A percentile compares a stretch with the other conserved stretches of the same genome.
Conservation (phyloP, 2,888 invertebrate species). For the Conus canariensis region DNA sequence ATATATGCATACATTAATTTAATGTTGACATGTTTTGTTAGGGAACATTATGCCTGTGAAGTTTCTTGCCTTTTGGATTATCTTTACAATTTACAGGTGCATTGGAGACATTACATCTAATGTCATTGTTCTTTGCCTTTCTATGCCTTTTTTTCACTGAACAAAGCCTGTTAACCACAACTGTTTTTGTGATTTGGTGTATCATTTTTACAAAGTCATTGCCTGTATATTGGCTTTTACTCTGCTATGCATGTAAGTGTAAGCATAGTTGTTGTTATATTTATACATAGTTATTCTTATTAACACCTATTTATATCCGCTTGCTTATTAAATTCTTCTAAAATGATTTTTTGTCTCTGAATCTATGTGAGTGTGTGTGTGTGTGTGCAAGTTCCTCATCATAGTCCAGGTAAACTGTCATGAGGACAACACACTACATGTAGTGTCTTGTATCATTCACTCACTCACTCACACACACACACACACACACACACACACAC, state of each 20-base stretch:
- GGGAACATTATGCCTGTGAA: not conserved
- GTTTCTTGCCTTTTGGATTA: not conserved
- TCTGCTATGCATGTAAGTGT: not conserved
- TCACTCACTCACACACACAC: too few relatives aligned
- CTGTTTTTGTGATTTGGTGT: not conserved
- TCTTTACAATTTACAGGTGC: not conserved
- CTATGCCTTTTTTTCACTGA: not conserved
- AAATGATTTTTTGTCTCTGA: not conserved
- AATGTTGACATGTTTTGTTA: not conserved
- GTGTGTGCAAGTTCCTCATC: not conserved
- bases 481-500: too few relatives aligned
- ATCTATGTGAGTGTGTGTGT: not conserved
- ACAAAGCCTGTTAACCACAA: not conserved
- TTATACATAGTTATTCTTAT: not conserved
- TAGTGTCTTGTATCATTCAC: too few relatives aligned
- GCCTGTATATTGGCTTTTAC: not conserved
- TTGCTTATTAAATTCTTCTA: not conserved
- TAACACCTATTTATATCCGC: not conserved
- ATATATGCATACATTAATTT: not conserved
- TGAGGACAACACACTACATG: too few relatives aligned
- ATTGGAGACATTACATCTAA: not conserved
- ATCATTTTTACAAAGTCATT: not conserved
- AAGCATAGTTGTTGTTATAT: not conserved
- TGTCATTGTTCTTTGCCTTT: not conserved
- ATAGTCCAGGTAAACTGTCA: too few relatives aligned